These are phyloP conservation scores for Listronotus bonariensis DNA, from an alignment of 1,140 invertebrate genomes.

Conservation along the genomic window DNA sequence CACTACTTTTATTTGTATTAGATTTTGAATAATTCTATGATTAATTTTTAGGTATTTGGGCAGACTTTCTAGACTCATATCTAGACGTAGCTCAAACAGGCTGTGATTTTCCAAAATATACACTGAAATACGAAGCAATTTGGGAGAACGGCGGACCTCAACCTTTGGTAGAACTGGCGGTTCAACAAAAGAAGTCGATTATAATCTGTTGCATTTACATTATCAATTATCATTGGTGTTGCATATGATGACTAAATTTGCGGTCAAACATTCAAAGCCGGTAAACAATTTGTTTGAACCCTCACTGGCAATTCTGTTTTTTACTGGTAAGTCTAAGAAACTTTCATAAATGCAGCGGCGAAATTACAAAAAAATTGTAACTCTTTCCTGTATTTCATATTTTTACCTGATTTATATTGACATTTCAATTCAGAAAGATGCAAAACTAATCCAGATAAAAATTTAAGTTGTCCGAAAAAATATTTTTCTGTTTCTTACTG, in stretches of 20 bases:
- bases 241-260: conserved; percentile 78
- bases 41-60: conserved; percentile 58
- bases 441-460: too few relatives aligned
- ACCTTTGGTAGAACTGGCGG: conserved; percentile 75
- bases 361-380: too few relatives aligned
- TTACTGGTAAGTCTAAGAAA: conserved; percentile 30
- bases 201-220: conserved; percentile 77
- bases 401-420: too few relatives aligned
- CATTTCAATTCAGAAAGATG: too few relatives aligned
- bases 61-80: conserved; percentile 77
- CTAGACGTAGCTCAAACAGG: conserved; percentile 64
- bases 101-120: conserved; percentile 56
- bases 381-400: too few relatives aligned
- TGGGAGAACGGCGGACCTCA: conserved; percentile 65
- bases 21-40: too few relatives aligned
- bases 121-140: conserved; percentile 68
- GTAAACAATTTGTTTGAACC: conserved; percentile 78
- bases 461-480: too few relatives aligned
- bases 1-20: too few relatives aligned
- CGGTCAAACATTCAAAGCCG: conserved; percentile 74
- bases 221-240: conserved; percentile 76
- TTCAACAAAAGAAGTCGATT: conserved; percentile 75
- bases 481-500: too few relatives aligned
- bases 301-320: conserved; percentile 59
- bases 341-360: too few relatives aligned